Evolutionary conservation across 2,888 invertebrate genomes (phyloP), one percentile per base, ranked within the genome.

Genomic region (Stenolophus ochropezus): DNA sequence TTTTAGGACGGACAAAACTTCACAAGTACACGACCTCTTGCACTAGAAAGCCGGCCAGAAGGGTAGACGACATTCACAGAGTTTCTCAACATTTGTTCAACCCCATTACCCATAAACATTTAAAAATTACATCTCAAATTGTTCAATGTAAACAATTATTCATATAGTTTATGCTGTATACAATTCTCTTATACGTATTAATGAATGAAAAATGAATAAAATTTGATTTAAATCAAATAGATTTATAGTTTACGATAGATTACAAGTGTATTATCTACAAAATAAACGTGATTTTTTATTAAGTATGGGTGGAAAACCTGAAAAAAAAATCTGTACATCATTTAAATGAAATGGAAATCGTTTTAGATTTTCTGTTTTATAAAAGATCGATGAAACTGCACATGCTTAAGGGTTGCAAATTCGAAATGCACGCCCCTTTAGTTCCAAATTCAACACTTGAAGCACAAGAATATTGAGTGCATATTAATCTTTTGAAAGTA

Each of bases 1-100:
- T 81, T 6, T 16, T 56, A 11, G 27, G 47, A 47, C 74, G 74
- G 74, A 53, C 56, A 73, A 25, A 18, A 5, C n/a, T n/a, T 4
- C 14, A 5, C 16, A 33, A 18, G 6, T 14, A 73, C 49, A 42
- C 33, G 27, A 25, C 65, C 16, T 23, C 65, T 14, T 65, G 25
- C 65, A 23, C 58, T n/a, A 58, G 4, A 20, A 16, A 51, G 18
- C 51, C 51, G 51, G 33, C 33, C 33, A 3, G 33, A 42, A 14
- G 51, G 51, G 51, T 53, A 53, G 51, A 53, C 33, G 11, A 42
- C 33, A 42, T 42, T 42, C 11, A 2, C 33, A 42, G 11, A 42
- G 33, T 42, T 42, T 42, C 8, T 42, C 33, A 42, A 42, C 6
- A 33, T 1, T 33, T 33, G 8, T 33, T 8, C 33, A 4, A 1